A percentile compares a stretch with the other conserved stretches of the same genome.
Conservation (phyloP, 2,113 vertebrate species). For the Coracopsis vasa region DNA sequence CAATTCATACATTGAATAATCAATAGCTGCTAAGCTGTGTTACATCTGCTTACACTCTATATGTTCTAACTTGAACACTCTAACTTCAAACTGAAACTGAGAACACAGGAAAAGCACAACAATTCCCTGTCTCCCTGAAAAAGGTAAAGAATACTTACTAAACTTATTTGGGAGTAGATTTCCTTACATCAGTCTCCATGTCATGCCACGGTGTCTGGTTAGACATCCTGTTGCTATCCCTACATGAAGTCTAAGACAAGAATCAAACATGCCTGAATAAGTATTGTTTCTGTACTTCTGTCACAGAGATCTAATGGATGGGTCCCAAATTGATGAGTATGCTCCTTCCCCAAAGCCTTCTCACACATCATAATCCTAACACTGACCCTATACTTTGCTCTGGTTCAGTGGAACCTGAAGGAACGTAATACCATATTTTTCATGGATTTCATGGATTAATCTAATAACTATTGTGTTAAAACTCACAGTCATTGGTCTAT, state of each 20-base stretch:
- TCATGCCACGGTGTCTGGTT: neutral
- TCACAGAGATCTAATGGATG: too few species aligned
- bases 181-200: neutral
- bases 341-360: neutral
- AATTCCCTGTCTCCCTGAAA: neutral
- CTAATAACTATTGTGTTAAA: neutral
- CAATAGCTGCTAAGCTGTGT: neutral
- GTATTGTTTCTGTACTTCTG: neutral
- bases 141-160: neutral
- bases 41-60: neutral
- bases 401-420: neutral
- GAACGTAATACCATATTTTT: neutral
- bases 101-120: neutral
- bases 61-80: neutral
- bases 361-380: neutral
- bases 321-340: neutral
- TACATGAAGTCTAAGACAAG: neutral
- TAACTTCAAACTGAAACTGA: neutral
- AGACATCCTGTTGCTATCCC: neutral
- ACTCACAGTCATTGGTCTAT: neutral
- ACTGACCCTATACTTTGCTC: neutral
- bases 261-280: neutral
- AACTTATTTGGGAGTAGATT: neutral
- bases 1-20: neutral
- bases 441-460: neutral